These are phyloP conservation scores for Zoanthus sociatus DNA, from an alignment of 92 coral and sea anemone genomes.

Conservation along the genomic window DNA sequence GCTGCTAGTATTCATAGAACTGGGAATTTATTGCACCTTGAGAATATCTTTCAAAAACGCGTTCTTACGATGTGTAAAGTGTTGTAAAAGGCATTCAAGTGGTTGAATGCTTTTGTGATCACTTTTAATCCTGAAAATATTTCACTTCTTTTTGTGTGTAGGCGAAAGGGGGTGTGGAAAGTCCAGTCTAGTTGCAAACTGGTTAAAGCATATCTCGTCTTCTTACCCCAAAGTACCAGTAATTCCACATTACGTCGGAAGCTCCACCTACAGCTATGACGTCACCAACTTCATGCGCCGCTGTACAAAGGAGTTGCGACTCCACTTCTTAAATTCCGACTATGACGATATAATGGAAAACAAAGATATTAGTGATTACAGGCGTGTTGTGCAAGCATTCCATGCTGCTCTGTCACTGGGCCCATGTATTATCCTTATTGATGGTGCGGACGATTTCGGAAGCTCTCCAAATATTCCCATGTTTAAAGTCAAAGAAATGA, in stretches of 20 bases:
- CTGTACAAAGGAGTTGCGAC: slow-evolving; percentile 93
- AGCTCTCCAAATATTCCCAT: slow-evolving; percentile 81
- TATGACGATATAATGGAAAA: slow-evolving; percentile 60
- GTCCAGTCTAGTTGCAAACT: slow-evolving; percentile 82
- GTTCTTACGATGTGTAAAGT: too few relatives aligned
- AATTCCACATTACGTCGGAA: slow-evolving; percentile 90
- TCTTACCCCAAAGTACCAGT: slow-evolving; percentile 77
- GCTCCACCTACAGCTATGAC: slow-evolving; percentile 81
- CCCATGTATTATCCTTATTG: slow-evolving; percentile 85
- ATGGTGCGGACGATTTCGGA: slow-evolving; percentile 85
- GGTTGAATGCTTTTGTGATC: too few relatives aligned
- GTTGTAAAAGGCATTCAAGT: too few relatives aligned
- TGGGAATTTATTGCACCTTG: too few relatives aligned
- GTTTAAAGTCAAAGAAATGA: slow-evolving; percentile 83
- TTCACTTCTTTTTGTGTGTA: slow-evolving; percentile 16
- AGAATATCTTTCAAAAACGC: too few relatives aligned
- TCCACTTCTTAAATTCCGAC: slow-evolving; percentile 78
- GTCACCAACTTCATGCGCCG: slow-evolving; percentile 92
- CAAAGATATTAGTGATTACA: slow-evolving; percentile 76
- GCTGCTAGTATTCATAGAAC: too few relatives aligned
- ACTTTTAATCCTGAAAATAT: background rate
- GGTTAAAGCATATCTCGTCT: slow-evolving; percentile 78
- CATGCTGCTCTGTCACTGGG: slow-evolving; percentile 89
- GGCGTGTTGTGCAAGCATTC: slow-evolving; percentile 84
- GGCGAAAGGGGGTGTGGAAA: slow-evolving; percentile 97